Evolutionary conservation across 2,888 invertebrate species (phyloP).

Genomic region (Anoncus sp.): DNA sequence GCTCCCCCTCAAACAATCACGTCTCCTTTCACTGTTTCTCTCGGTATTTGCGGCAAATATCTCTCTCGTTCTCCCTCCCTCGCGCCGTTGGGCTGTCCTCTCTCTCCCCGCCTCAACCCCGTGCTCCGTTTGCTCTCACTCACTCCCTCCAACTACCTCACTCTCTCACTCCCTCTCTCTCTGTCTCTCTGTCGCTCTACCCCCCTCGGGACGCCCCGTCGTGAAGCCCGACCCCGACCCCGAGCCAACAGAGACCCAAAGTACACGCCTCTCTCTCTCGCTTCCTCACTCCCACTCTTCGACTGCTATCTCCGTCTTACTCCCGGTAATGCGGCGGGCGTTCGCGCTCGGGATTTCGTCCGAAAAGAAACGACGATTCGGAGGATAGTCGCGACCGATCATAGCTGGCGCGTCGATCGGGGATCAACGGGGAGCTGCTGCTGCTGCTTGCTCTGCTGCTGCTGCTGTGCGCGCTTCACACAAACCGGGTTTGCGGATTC

Average conservation of each 20-base stretch:
- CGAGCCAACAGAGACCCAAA: conserved; percentile 51
- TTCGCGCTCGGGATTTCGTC: conserved; percentile 74
- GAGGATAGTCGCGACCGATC: conserved; percentile 83
- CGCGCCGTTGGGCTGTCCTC: conserved; percentile 37
- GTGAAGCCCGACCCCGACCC: conserved; percentile 63
- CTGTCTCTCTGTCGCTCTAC: conserved; percentile 59
- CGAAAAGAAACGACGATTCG: conserved; percentile 83
- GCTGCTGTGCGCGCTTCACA: conserved; percentile 53
- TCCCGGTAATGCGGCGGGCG: conserved; percentile 49
- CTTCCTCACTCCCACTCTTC: conserved; percentile 64
- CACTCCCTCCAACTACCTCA: conserved; percentile 63
- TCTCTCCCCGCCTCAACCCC: conserved; percentile 41
- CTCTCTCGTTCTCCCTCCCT: conserved; percentile 58
- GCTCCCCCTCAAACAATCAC: conserved; percentile 62
- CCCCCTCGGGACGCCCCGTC: conserved; percentile 59
- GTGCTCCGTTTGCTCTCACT: conserved; percentile 53
- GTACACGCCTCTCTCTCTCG: conserved; percentile 61
- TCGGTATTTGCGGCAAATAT: conserved; percentile 51
- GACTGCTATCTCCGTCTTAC: conserved; percentile 62
- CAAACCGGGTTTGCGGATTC: conserved; percentile 51
- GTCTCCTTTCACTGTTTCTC: conserved; percentile 52
- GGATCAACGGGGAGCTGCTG: conserved; percentile 74
- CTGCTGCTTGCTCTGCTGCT: conserved; percentile 63
- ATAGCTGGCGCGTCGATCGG: conserved; percentile 83
- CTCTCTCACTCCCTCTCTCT: conserved; percentile 69